Conservation (phyloP, 2,888 invertebrate species). For the Augiades crinisus region DNA sequence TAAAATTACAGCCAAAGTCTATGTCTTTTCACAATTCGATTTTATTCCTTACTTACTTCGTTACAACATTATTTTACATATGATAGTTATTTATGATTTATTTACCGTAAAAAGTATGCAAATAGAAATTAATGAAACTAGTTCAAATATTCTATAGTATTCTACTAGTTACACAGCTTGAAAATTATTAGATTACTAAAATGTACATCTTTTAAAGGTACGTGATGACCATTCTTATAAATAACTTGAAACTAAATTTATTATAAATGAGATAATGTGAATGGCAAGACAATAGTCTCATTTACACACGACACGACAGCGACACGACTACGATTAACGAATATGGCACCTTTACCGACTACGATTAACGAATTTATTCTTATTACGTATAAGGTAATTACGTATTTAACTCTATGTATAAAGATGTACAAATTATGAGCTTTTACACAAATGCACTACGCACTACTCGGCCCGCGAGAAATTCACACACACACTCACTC, state of each 20-base stretch:
- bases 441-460: conserved; percentile 4
- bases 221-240: background rate
- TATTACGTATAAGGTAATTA: background rate
- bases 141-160: too few species aligned
- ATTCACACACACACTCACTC: conserved; percentile 28
- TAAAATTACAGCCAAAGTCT: background rate
- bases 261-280: background rate
- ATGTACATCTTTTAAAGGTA: too few species aligned
- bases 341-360: too few species aligned
- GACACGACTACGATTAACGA: conserved; percentile 31
- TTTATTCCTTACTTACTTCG: background rate
- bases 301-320: conserved; percentile 1
- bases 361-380: conserved; percentile 41
- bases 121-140: background rate
- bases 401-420: too few species aligned
- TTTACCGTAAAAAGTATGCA: background rate
- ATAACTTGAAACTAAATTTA: background rate
- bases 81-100: background rate
- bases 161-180: too few species aligned
- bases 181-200: too few species aligned
- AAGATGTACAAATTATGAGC: background rate
- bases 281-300: conserved; percentile 13
- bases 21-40: conserved; percentile 16
- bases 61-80: too few species aligned
- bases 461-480: conserved; percentile 39